Conservation (phyloP, 2,797 vertebrate species). For the Odontamblyopus lacepedii region DNA sequence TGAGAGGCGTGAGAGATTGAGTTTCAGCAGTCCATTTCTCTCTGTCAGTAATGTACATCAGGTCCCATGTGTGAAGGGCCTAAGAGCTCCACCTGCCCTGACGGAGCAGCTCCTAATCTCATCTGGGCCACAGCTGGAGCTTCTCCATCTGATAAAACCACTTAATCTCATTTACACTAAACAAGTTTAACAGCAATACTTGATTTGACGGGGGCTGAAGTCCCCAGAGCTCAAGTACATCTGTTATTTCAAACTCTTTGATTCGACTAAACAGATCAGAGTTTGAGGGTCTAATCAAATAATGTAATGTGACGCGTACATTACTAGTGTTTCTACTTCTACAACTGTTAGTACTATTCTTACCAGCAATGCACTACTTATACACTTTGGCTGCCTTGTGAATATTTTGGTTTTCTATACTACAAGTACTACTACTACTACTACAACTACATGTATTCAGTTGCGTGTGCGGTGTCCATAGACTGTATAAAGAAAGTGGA, state of each 20-base stretch:
- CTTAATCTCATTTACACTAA: constrained; percentile 79
- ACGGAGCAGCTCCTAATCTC: constrained; percentile 55
- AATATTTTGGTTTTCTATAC: neutral
- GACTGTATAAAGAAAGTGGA: too few species aligned
- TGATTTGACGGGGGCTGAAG: constrained; percentile 25
- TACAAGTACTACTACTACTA: neutral
- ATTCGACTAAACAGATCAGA: neutral
- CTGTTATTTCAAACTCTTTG: neutral
- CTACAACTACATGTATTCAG: too few species aligned
- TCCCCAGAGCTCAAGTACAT: neutral
- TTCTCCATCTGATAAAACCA: constrained; percentile 74
- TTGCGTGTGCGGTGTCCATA: too few species aligned
- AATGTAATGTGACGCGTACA: neutral
- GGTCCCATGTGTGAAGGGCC: constrained; percentile 75
- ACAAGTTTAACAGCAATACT: constrained; percentile 75
- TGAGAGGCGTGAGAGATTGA: constrained; percentile 74
- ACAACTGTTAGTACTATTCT: neutral
- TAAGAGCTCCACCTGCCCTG: constrained; percentile 77
- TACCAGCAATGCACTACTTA: neutral
- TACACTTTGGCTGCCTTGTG: neutral
- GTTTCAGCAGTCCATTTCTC: constrained; percentile 80
- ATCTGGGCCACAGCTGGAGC: constrained; percentile 63
- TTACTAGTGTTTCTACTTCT: neutral
- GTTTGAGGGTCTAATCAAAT: neutral
- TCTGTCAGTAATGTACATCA: constrained; percentile 83